Evolutionary conservation across 2,113 vertebrate species (phyloP).

Genomic region (Hiodon tergisus): DNA sequence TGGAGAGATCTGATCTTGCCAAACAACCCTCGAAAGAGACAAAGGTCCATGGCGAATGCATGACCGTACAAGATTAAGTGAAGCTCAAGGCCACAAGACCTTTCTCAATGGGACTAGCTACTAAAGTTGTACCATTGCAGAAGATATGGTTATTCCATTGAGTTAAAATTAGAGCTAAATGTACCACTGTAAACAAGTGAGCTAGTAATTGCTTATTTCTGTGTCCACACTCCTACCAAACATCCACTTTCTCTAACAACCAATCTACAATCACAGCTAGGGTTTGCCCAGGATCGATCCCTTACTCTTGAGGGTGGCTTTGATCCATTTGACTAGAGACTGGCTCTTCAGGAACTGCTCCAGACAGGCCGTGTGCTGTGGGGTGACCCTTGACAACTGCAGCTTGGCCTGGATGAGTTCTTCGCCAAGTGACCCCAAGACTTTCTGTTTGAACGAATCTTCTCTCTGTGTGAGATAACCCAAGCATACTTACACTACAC

Average conservation of each 20-base stretch:
- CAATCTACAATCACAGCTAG: not conserved
- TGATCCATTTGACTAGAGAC: constrained; percentile 54
- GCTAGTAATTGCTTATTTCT: no score
- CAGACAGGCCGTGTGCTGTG: constrained; percentile 48
- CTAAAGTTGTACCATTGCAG: no score
- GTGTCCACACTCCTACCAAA: no score
- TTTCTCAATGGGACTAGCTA: no score
- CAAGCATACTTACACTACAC: not conserved
- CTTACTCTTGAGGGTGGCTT: constrained; percentile 48
- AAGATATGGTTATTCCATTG: no score
- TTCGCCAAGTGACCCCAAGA: constrained; percentile 39
- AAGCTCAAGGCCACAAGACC: no score
- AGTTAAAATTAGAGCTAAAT: no score
- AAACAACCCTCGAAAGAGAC: no score
- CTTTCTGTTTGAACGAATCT: constrained; percentile 42
- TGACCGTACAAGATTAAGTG: no score
- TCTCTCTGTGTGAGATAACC: constrained; percentile 44
- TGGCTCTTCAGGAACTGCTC: constrained; percentile 51
- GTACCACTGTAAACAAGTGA: no score
- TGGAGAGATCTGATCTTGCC: no score
- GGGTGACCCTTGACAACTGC: constrained; percentile 42
- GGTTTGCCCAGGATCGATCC: not conserved
- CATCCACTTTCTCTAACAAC: not conserved
- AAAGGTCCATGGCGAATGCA: no score
- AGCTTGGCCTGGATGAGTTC: constrained; percentile 45